phyloP scores from a whole-genome alignment of 2,888 invertebrate genomes.

The Brachypalpus laphriformis region DNA sequence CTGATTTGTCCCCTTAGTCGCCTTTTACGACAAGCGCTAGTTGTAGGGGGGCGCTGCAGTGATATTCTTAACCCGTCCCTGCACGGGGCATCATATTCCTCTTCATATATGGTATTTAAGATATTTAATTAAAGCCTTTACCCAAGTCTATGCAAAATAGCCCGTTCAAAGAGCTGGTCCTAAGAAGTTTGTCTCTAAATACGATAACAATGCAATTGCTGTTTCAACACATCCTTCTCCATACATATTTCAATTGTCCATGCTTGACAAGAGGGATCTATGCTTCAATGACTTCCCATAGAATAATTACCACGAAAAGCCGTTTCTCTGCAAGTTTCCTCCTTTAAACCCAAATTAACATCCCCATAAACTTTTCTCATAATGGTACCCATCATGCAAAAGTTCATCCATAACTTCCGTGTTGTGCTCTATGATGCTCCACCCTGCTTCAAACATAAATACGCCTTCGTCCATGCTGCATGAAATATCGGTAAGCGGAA shows the following conservation, averaged over 20 bases:
- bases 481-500: slow-evolving; percentile 1
- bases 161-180: no score
- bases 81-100: no score
- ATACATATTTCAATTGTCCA: neutral
- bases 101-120: no score
- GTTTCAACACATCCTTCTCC: neutral
- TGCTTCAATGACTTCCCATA: neutral
- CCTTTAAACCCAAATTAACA: slow-evolving; percentile 31
- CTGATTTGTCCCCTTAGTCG: no score
- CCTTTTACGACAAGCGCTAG: no score
- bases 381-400: slow-evolving; percentile 40
- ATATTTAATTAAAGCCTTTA: no score
- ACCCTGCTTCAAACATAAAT: neutral
- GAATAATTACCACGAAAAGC: slow-evolving; percentile 18
- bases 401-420: slow-evolving; percentile 56
- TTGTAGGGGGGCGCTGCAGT: no score
- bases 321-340: neutral
- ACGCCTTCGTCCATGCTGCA: neutral
- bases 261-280: neutral
- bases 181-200: no score
- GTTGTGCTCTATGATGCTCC: neutral
- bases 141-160: no score
- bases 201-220: no score
- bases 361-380: slow-evolving; percentile 56
- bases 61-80: no score